These are phyloP conservation scores for Cenopis cana DNA, from an alignment of 2,888 invertebrate species.

Conservation along the genomic window DNA sequence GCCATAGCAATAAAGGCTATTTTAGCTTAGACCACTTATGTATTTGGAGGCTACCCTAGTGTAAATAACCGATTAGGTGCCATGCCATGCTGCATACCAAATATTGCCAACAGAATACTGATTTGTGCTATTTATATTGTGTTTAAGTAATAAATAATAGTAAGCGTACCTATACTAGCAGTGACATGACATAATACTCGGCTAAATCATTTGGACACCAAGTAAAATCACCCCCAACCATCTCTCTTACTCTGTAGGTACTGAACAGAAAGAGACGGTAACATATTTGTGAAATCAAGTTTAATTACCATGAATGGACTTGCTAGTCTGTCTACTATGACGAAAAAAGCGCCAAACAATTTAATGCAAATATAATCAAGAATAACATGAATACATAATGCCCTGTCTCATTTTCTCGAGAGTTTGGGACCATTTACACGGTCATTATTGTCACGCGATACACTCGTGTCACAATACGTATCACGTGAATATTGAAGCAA, in stretches of 20 bases:
- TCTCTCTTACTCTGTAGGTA: neutral
- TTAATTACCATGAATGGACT: neutral
- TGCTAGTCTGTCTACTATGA: too few relatives aligned
- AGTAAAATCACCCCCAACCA: neutral
- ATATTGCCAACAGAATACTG: slow-evolving; percentile 17
- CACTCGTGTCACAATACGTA: too few relatives aligned
- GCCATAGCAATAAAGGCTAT: slow-evolving; percentile 19
- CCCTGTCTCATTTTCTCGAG: too few relatives aligned
- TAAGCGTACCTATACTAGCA: slow-evolving; percentile 2
- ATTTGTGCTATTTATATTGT: slow-evolving; percentile 3
- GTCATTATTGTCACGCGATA: too few relatives aligned
- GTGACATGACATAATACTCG: neutral
- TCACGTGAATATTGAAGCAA: too few relatives aligned
- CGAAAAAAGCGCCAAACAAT: too few relatives aligned
- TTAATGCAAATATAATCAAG: too few relatives aligned
- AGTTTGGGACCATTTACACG: too few relatives aligned
- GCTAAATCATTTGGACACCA: neutral
- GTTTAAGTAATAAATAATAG: slow-evolving; percentile 7
- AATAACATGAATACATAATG: too few relatives aligned
- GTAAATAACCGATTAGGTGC: slow-evolving; percentile 9
- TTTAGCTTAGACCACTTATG: slow-evolving; percentile 10
- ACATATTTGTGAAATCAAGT: neutral
- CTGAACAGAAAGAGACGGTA: neutral
- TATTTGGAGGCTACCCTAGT: neutral
- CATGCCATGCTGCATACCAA: slow-evolving; percentile 32